phyloP scores from a whole-genome alignment of 2,888 invertebrate genomes.

The Dasysyrphus tricinctus region DNA sequence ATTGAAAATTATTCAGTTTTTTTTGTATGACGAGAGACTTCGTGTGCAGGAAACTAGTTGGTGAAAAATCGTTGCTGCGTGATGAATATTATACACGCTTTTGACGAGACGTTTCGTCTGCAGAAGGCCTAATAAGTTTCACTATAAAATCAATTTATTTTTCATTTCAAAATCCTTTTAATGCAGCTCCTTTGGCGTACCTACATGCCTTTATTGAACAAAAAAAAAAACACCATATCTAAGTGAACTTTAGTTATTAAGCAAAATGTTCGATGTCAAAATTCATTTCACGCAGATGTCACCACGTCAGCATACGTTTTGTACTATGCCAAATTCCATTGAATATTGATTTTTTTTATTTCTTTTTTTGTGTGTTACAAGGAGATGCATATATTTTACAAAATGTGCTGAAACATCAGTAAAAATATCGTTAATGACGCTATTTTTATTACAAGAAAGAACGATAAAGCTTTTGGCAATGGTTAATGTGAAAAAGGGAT shows the following conservation, averaged over 20 bases:
- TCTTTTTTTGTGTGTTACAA: not conserved
- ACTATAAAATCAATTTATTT: too few relatives aligned
- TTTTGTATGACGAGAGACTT: too few relatives aligned
- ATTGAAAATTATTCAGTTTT: too few relatives aligned
- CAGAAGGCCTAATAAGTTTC: too few relatives aligned
- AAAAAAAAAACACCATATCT: not conserved
- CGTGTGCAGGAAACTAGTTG: too few relatives aligned
- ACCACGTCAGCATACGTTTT: not conserved
- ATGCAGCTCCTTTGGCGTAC: too few relatives aligned
- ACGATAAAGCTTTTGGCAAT: slow-evolving; percentile 65
- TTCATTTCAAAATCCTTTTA: too few relatives aligned
- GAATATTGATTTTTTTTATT: slow-evolving; percentile 6
- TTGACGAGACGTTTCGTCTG: too few relatives aligned
- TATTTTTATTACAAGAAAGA: slow-evolving; percentile 46
- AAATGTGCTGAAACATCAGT: slow-evolving; percentile 46
- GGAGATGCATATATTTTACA: slow-evolving; percentile 19
- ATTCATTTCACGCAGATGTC: slow-evolving; percentile 16
- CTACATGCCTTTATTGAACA: too few relatives aligned
- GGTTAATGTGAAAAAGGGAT: slow-evolving; percentile 60
- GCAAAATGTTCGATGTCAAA: not conserved
- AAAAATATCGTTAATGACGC: slow-evolving; percentile 62
- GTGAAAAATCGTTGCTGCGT: too few relatives aligned
- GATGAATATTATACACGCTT: too few relatives aligned
- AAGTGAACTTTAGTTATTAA: not conserved
- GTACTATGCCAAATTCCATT: not conserved